These are phyloP conservation scores for Ibidorhyncha struthersii DNA, from an alignment of 2,113 vertebrate species.

Conservation along the genomic window DNA sequence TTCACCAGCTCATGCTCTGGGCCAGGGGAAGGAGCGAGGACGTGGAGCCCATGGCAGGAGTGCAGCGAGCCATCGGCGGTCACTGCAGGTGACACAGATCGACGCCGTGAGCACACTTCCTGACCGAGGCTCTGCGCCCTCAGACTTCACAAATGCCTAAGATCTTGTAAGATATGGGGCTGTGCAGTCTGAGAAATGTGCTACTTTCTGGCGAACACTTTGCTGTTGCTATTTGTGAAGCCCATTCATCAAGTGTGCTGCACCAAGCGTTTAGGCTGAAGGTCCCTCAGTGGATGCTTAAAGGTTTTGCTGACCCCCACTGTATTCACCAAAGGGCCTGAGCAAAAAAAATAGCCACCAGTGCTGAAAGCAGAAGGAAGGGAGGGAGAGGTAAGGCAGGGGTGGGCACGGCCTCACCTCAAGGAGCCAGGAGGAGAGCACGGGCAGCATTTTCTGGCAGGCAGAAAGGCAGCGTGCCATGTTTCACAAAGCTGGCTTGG, in stretches of 20 bases:
- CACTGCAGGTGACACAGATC: neutral
- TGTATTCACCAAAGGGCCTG: neutral
- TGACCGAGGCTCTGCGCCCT: neutral
- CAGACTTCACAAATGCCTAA: neutral
- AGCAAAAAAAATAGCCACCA: neutral
- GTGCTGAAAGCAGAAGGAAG: neutral
- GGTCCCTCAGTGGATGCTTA: rapidly evolving
- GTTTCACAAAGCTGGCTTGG: neutral
- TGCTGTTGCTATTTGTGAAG: neutral
- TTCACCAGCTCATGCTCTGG: neutral
- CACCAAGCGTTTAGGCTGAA: neutral
- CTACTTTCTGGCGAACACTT: neutral
- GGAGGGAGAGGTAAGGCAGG: neutral
- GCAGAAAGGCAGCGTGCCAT: neutral
- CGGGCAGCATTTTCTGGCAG: neutral
- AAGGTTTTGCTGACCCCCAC: neutral
- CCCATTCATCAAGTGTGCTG: neutral
- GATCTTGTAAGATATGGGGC: neutral
- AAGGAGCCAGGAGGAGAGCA: neutral
- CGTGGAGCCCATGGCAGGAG: neutral
- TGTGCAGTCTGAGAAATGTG: neutral
- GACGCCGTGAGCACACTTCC: neutral
- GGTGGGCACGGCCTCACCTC: neutral
- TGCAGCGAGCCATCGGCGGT: rapidly evolving
- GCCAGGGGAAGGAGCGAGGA: neutral